Evolutionary conservation across 2,113 vertebrate genomes (phyloP).

Genomic region (Sebastes schlegelii): DNA sequence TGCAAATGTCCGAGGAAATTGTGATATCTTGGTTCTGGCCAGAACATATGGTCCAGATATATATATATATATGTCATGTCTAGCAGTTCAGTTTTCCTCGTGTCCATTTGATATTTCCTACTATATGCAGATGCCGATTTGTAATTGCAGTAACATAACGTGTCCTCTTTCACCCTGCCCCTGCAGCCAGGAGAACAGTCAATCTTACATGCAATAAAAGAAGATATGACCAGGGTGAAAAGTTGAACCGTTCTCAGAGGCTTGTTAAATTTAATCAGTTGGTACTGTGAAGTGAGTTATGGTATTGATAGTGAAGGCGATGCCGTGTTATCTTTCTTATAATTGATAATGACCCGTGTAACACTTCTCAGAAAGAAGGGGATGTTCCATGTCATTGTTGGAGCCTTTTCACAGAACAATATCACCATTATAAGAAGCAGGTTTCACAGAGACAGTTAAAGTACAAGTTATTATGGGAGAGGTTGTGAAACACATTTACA

Average conservation of each 20-base stretch:
- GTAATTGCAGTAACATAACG: neutral
- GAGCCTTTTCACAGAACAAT: neutral
- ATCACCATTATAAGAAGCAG: neutral
- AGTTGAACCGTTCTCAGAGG: slow-evolving; percentile 56
- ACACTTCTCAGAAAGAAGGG: slow-evolving; percentile 23
- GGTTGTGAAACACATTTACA: neutral
- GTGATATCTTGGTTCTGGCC: neutral
- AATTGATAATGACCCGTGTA: slow-evolving; percentile 37
- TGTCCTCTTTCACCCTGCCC: neutral
- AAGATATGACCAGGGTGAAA: slow-evolving; percentile 64
- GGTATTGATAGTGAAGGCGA: slow-evolving; percentile 34
- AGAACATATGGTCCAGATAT: neutral
- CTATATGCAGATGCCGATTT: neutral
- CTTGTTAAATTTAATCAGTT: slow-evolving; percentile 59
- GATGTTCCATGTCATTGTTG: neutral
- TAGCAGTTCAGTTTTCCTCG: neutral
- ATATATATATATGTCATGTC: no score
- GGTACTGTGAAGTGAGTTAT: slow-evolving; percentile 27
- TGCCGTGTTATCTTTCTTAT: slow-evolving; percentile 42
- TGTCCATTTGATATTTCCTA: neutral
- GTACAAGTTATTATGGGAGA: neutral
- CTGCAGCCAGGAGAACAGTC: slow-evolving; percentile 1
- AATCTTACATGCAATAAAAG: slow-evolving; percentile 58
- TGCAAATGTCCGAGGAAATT: neutral
- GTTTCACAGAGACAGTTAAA: neutral